Evolutionary conservation across 2,797 vertebrate genomes (phyloP), one percentile per base, ranked within the genome.

Genomic region (Thalassophryne amazonica): DNA sequence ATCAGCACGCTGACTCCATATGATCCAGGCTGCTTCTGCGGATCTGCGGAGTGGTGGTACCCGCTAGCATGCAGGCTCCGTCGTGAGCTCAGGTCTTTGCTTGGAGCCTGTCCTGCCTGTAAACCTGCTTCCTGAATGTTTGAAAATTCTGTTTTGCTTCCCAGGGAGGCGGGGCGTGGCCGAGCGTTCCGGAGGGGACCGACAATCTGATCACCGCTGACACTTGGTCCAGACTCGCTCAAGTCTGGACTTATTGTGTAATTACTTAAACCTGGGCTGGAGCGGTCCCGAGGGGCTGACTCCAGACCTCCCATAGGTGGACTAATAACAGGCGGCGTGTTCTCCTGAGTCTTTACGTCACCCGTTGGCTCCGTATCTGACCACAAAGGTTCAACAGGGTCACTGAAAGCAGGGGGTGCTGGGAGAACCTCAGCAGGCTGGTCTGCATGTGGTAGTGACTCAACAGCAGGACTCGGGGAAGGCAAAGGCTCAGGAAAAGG

Each of bases 1-100:
- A 97, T 95, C 58, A 93, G 86, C 15, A 98, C 94, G 2, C 94
- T 98, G 73, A 96, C 78, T 0, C 89, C 91, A 2, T 91, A 75
- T 0, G 93, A 86, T 0, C 92, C 90, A 0, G 90, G 62, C 0
- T 91, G 66, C 43, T 87, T 90, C 29, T 81, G 67, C 42, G 92
- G 55, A 0, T 78, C 74, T 29, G 62, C 65, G 20, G 84, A 69
- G 34, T 79, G 62, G 0, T 86, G 49, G 15, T 15, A 70, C 63
- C n/a, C 40, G 14, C 80, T 70, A 0, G 73, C 7, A 0, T 21
- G 78, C 52, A 77, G 73, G 1, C 84, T 86, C 17, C 49, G 73
- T 18, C 42, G 51, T 0, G 57, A 1, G 40, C 43, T 60, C 0
- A 49, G 31, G 11, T 54, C 57, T 39, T 49, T 70, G 61, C 61